Evolutionary conservation across 2,797 vertebrate species (phyloP).

Genomic region (Caiman crocodilus): DNA sequence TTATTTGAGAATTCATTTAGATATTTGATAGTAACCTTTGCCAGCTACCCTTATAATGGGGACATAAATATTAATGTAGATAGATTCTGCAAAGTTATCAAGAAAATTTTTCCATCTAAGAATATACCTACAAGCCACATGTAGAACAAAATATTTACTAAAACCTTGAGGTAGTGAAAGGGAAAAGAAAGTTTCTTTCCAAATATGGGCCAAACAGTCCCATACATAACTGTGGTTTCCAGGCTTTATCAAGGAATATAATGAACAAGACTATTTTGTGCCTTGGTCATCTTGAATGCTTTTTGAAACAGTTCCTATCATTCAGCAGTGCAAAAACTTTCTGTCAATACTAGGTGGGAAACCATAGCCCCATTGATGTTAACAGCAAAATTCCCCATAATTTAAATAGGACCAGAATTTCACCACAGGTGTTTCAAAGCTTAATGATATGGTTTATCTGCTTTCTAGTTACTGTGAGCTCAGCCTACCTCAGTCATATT

Average conservation of each 20-base stretch:
- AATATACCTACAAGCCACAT: neutral
- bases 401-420: neutral
- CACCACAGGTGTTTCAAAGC: neutral
- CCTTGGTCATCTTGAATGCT: neutral
- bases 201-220: neutral
- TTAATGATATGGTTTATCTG: neutral
- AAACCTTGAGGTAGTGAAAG: neutral
- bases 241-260: neutral
- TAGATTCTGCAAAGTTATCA: neutral
- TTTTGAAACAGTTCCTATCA: neutral
- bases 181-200: neutral
- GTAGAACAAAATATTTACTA: neutral
- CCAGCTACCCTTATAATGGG: neutral
- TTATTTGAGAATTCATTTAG: neutral
- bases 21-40: neutral
- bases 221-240: neutral
- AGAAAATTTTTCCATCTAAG: neutral
- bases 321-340: neutral
- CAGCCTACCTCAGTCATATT: neutral
- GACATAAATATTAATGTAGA: neutral
- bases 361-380: neutral
- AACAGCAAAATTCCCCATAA: neutral
- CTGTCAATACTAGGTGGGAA: neutral
- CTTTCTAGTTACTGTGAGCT: neutral
- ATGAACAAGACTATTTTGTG: neutral